Base-by-base conservation (phyloP, 2,113 vertebrate species). In the Xenus cinereus region DNA sequence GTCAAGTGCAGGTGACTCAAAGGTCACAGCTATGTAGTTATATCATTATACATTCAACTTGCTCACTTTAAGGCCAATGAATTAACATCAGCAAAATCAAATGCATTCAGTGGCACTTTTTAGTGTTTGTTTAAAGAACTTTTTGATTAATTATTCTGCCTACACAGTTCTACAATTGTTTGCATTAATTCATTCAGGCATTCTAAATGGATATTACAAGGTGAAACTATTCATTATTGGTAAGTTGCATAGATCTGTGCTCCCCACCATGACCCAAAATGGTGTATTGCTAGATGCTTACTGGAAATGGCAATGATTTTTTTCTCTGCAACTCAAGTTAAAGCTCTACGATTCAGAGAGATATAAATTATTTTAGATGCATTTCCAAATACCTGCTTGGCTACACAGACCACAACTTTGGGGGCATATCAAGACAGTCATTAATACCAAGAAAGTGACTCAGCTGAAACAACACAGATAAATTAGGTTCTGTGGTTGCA, bases 1-100 rank as follows among this genome's bases (percentile, higher is more conserved):
- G 64, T 78, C 35, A 89, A 96, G 93, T 64, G 64, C 68, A 89
- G 72, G 83, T 45, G 15, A 96, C 64, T 92, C 56, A 81, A 71
- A 92, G 85, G 93, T 85, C 92, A 90, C 50, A 95, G 73, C 46
- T 48, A 23, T 16, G 37, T 14, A 56, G 48, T 60, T 91, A 26
- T 32, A 78, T 30, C 72, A 90, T 46, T 39, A 8, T 10, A 72
- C 33, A 12, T 23, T 67, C 68, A 68, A 37, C 45, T 92, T 46
- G 51, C 24, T 84, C 33, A 64, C 84, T 91, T 82, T 30, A 84
- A 89, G 39, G 56, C 30, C 48, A 89, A 43, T 15, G 27, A 82
- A 43, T 91, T 81, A 63, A 89, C 66, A 78, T n/a, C 43, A 63
- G 41, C 27, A 72, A 90, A 72, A 94, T 53, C 19, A 68, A 78